phyloP scores from a whole-genome alignment of 2,113 vertebrate genomes.

The Alligator mississippiensis region DNA sequence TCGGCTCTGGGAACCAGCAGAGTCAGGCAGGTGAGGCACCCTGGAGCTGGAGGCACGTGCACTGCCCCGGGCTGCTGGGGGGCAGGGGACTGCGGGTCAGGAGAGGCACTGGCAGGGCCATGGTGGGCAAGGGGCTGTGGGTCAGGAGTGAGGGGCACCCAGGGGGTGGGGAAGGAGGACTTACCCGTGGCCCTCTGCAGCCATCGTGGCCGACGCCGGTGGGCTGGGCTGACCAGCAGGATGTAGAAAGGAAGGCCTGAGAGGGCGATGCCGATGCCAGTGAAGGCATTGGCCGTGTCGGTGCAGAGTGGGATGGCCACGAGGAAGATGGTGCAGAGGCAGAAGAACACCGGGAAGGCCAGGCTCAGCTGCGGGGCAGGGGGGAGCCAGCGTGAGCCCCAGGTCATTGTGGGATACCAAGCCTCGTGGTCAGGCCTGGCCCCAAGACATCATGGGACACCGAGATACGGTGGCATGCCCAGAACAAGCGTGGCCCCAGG shows the following conservation, averaged over 20 bases:
- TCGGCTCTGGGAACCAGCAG: too few relatives aligned
- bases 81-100: accelerated
- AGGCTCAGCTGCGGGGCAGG: slow-evolving; percentile 81
- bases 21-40: too few relatives aligned
- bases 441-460: too few relatives aligned
- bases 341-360: slow-evolving; percentile 90
- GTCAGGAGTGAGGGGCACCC: not conserved
- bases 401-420: too few relatives aligned
- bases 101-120: accelerated
- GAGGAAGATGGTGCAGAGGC: slow-evolving; percentile 90
- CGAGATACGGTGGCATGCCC: too few relatives aligned
- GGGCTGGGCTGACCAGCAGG: slow-evolving; percentile 84
- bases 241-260: slow-evolving; percentile 91
- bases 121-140: too few relatives aligned
- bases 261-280: slow-evolving; percentile 89
- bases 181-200: slow-evolving; percentile 82
- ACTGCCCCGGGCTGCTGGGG: too few relatives aligned
- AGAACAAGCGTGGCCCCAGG: too few relatives aligned
- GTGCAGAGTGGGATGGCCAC: slow-evolving; percentile 92
- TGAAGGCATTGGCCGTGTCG: slow-evolving; percentile 89
- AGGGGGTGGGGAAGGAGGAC: not conserved
- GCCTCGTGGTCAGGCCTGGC: too few relatives aligned
- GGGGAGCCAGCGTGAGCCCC: too few relatives aligned
- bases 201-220: slow-evolving; percentile 79
- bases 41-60: too few relatives aligned